Percentiles rank a stretch among this genome's conserved stretches.
phyloP scores from a whole-genome alignment of 35 echinoderm and acorn worm genomes.

The Apostichopus californicus region DNA sequence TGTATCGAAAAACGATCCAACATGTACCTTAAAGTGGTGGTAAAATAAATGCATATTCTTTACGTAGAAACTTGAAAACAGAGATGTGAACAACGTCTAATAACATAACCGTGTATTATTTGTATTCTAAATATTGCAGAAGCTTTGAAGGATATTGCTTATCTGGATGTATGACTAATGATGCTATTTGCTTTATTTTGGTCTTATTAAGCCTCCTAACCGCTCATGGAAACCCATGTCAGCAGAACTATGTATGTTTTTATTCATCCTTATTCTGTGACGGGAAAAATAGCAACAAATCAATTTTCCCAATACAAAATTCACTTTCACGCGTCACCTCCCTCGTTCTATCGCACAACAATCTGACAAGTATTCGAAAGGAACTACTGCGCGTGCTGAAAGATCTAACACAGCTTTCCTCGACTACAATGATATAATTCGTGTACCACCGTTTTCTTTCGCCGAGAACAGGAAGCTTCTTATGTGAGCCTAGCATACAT shows the following conservation, averaged over 20 bases:
- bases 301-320: background rate
- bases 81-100: no score
- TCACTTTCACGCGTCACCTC: background rate
- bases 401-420: background rate
- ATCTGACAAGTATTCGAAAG: background rate
- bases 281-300: background rate
- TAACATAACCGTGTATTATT: no score
- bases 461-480: background rate
- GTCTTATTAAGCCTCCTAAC: no score
- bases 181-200: no score
- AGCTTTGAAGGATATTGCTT: no score
- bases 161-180: no score
- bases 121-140: no score
- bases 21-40: no score
- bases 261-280: background rate
- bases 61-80: no score
- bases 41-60: no score
- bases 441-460: background rate
- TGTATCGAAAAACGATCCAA: no score
- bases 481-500: background rate
- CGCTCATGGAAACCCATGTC: background rate
- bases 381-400: background rate
- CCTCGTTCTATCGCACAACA: background rate
- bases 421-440: background rate
- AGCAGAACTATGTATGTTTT: background rate